phyloP scores from a whole-genome alignment of 2,888 invertebrate species.

The Fragum whitleyi region DNA sequence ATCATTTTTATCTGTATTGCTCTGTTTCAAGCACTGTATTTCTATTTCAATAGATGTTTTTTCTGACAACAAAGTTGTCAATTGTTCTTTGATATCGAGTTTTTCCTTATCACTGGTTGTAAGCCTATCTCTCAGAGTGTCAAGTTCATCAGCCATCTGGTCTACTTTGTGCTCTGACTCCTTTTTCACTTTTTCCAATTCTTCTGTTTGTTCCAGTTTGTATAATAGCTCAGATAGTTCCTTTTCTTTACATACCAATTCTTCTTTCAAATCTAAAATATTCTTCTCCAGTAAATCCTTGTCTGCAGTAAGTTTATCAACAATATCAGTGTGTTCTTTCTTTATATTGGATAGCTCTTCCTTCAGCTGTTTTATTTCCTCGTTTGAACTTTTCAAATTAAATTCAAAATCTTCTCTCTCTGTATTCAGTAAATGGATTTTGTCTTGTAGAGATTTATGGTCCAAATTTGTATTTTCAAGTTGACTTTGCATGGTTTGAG shows the following conservation, averaged over 20 bases:
- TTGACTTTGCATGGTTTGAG: conserved; percentile 60
- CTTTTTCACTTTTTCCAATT: conserved; percentile 1
- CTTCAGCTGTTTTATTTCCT: conserved; percentile 52
- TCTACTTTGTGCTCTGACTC: background rate
- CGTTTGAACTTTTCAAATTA: conserved; percentile 53
- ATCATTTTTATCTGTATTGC: conserved; percentile 40
- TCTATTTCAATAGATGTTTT: conserved; percentile 25
- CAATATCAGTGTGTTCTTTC: conserved; percentile 20
- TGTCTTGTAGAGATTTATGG: conserved; percentile 51
- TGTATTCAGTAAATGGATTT: conserved; percentile 45
- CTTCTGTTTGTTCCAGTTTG: conserved; percentile 33
- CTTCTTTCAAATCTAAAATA: conserved; percentile 37
- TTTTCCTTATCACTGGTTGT: conserved; percentile 29
- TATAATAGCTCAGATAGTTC: conserved; percentile 17
- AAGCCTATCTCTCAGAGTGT: conserved; percentile 9
- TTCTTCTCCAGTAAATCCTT: conserved; percentile 41
- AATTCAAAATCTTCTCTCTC: conserved; percentile 52
- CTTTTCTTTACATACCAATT: conserved; percentile 34
- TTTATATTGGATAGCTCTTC: conserved; percentile 39
- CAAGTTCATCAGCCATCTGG: conserved; percentile 26
- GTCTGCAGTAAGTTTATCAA: conserved; percentile 46
- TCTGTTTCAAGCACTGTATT: conserved; percentile 16
- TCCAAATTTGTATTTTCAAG: conserved; percentile 56
- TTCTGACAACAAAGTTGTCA: background rate
- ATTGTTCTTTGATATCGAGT: conserved; percentile 40